These are phyloP conservation scores for Mormoops blainvillei DNA, from an alignment of 2,113 vertebrate genomes.

Conservation along the genomic window DNA sequence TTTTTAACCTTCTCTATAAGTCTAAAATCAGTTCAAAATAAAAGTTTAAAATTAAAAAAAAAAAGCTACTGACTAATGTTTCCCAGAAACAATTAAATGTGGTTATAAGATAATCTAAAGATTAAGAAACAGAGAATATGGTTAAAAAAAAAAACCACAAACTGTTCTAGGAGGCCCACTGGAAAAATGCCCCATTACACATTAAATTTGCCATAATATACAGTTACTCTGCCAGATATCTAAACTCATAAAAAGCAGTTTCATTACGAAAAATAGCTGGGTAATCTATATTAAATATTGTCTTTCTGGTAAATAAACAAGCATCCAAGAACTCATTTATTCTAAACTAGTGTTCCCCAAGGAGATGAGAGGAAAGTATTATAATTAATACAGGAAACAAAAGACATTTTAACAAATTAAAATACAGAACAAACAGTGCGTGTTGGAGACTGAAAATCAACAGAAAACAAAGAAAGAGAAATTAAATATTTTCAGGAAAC, in stretches of 20 bases:
- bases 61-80: not conserved
- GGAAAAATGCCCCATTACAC: not conserved
- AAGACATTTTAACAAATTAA: not conserved
- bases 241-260: not conserved
- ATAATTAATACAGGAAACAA: not conserved
- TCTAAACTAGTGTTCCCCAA: not conserved
- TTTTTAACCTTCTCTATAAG: not conserved
- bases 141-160: not conserved
- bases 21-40: not conserved
- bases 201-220: not conserved
- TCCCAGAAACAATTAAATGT: not conserved
- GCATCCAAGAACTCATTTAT: not conserved
- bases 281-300: not conserved
- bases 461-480: not conserved
- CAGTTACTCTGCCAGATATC: not conserved
- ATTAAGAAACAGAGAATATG: not conserved
- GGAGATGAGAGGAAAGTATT: not conserved
- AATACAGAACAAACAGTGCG: not conserved
- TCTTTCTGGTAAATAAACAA: not conserved
- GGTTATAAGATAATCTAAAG: not conserved
- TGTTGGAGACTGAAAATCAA: not conserved
- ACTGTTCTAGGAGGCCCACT: not conserved
- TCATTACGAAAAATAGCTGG: not conserved
- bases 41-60: not conserved
- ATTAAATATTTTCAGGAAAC: not conserved